Evolutionary conservation across 2,888 invertebrate species (phyloP).

Genomic region (Leptothorax acervorum): DNA sequence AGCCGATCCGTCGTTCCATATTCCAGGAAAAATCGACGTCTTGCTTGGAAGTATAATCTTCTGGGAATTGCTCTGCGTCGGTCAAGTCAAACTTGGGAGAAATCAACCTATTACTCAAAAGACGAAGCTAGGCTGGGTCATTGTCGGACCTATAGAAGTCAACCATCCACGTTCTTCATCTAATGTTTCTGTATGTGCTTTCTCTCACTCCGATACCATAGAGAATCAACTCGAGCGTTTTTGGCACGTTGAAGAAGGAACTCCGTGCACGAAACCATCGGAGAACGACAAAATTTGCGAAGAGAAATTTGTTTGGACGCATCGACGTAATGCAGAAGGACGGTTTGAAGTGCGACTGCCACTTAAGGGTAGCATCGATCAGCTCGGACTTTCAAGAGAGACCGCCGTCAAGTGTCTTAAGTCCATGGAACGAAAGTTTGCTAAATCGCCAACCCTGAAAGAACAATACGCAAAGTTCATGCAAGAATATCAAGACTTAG

Average conservation of each 20-base stretch:
- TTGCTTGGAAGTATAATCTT: neutral
- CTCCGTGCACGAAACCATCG: neutral
- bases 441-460: neutral
- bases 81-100: neutral
- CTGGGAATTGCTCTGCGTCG: neutral
- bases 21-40: neutral
- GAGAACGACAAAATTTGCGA: neutral
- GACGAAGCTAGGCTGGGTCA: neutral
- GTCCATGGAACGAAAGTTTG: neutral
- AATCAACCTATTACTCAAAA: neutral
- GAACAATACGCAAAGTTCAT: slow-evolving; percentile 21
- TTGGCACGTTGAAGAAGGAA: neutral
- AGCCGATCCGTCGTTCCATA: neutral
- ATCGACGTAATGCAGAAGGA: neutral
- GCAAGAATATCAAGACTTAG: slow-evolving; percentile 1
- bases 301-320: neutral
- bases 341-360: neutral
- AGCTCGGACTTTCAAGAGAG: neutral
- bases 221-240: neutral
- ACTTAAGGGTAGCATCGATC: neutral
- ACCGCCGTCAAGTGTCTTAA: neutral
- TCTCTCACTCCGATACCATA: neutral
- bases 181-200: neutral
- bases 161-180: too few species aligned
- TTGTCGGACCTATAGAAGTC: neutral